Evolutionary conservation across 1,140 invertebrate genomes (phyloP).

Genomic region (Agrypnia vestita): DNA sequence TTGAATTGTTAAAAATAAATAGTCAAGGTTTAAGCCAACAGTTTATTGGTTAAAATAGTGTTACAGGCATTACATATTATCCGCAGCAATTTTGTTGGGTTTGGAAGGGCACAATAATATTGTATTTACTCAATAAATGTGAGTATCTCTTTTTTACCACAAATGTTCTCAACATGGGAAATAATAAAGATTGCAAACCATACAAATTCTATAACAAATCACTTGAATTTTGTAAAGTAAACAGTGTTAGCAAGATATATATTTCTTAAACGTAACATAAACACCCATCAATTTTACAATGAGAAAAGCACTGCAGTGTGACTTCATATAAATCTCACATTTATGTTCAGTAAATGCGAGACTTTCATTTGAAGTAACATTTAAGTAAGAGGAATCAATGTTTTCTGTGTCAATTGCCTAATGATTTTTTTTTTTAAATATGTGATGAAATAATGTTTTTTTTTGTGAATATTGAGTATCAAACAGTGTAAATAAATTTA

Average conservation of each 20-base stretch:
- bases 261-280: conserved; percentile 36
- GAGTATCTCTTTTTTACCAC: neutral
- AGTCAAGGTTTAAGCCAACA: conserved; percentile 27
- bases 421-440: neutral
- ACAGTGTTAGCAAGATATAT: conserved; percentile 26
- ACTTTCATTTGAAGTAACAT: too few relatives aligned
- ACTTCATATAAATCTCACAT: neutral
- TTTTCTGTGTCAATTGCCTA: neutral
- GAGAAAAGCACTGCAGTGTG: conserved; percentile 2
- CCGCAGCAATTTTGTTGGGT: conserved; percentile 39
- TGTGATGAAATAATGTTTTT: too few relatives aligned
- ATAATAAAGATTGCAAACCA: conserved; percentile 13
- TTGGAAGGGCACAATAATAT: conserved; percentile 15
- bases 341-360: neutral
- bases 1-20: neutral
- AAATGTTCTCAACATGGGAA: conserved; percentile 11
- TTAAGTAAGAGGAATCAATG: too few relatives aligned
- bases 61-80: conserved; percentile 18
- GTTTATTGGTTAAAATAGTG: conserved; percentile 31
- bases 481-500: neutral
- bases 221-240: conserved; percentile 38
- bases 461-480: neutral
- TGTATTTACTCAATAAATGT: neutral
- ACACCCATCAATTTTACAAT: conserved; percentile 11
- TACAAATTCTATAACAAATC: conserved; percentile 39